Conservation (phyloP, 2,797 vertebrate species). For the Morelia viridis region DNA sequence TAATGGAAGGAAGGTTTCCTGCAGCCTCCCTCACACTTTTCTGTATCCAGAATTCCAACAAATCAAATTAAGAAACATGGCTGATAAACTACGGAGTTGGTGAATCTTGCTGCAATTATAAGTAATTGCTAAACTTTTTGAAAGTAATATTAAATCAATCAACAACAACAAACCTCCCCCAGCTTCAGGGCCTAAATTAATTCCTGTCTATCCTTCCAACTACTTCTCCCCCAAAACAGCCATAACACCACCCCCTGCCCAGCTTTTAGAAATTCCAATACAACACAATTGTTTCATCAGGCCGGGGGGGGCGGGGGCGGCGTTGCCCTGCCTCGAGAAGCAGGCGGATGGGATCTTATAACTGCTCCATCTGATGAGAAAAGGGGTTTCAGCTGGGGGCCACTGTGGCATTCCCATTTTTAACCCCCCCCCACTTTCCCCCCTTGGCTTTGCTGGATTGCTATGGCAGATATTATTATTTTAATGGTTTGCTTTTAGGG, state of each 20-base stretch:
- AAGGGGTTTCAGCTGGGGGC: background rate
- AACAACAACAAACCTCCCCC: background rate
- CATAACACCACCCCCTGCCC: background rate
- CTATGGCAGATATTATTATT: background rate
- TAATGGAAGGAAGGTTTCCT: background rate
- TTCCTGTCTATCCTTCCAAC: background rate
- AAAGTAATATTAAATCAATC: background rate
- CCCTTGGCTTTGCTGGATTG: background rate
- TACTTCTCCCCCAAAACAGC: background rate
- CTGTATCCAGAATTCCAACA: background rate
- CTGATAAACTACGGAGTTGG: background rate
- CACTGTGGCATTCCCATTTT: background rate
- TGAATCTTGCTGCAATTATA: background rate
- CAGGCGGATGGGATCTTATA: background rate
- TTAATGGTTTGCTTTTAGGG: background rate
- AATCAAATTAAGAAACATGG: background rate
- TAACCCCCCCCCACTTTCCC: background rate
- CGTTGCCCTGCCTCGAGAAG: no score
- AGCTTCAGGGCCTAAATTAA: background rate
- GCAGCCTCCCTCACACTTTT: background rate
- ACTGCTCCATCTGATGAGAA: background rate
- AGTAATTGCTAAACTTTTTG: background rate
- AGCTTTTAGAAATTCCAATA: background rate
- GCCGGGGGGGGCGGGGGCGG: no score
- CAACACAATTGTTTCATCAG: background rate